Percentiles rank a stretch among this genome's conserved stretches.
phyloP scores from a whole-genome alignment of 1,140 invertebrate species.

The Octopus bimaculoides region DNA sequence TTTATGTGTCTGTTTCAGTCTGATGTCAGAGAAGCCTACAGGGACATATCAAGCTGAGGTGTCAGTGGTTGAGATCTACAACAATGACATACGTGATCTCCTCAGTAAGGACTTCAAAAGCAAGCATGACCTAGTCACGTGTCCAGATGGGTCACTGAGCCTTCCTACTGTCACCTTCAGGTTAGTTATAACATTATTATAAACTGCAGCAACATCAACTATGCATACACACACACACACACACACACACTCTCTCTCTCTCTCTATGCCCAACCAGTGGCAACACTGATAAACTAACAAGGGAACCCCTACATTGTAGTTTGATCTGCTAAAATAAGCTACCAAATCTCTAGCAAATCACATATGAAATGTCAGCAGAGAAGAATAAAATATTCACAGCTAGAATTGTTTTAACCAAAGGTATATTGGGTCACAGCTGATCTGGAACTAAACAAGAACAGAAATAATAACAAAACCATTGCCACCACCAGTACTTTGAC shows the following conservation, averaged over 20 bases:
- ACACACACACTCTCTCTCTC: not conserved
- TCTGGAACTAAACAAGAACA: too few species aligned
- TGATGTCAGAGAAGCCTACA: conserved; percentile 44
- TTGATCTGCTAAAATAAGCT: too few species aligned
- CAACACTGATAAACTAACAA: too few species aligned
- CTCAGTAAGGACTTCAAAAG: conserved; percentile 42
- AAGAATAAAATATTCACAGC: too few species aligned
- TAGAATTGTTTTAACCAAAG: too few species aligned
- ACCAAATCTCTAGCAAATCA: too few species aligned
- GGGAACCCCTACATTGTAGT: too few species aligned
- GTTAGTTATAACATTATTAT: conserved; percentile 21
- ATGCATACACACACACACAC: not conserved
- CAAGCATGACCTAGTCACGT: conserved; percentile 51
- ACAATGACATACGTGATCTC: conserved; percentile 52
- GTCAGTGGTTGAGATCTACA: conserved; percentile 52
- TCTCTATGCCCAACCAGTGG: too few species aligned
- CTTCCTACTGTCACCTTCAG: conserved; percentile 50
- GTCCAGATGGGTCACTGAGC: conserved; percentile 39
- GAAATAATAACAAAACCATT: too few species aligned
- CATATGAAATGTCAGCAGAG: too few species aligned
- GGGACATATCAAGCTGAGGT: conserved; percentile 47
- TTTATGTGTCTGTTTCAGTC: conserved; percentile 21
- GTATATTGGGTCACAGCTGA: too few species aligned
- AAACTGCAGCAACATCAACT: not conserved
- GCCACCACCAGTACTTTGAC: too few species aligned